Percentiles rank a stretch among this genome's conserved stretches.
Conservation (phyloP, 2,797 vertebrate genomes). For the Mus spretus region DNA sequence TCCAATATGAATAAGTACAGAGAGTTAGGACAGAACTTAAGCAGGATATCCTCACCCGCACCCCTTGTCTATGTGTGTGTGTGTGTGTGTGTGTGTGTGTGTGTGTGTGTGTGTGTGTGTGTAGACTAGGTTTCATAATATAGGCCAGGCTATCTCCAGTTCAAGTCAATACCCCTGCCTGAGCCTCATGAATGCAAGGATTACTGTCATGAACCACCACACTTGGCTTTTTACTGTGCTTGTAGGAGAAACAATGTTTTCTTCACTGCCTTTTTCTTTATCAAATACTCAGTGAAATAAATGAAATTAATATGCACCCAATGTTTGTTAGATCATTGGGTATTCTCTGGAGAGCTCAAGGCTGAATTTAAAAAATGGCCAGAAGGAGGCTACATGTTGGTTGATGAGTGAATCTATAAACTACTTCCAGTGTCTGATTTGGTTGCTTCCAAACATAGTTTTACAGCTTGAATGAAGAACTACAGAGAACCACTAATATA, state of each 20-base stretch:
- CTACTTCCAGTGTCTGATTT: not conserved
- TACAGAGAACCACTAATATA: not conserved
- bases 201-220: not conserved
- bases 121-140: not conserved
- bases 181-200: not conserved
- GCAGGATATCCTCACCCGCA: not conserved
- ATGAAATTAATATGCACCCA: conserved; percentile 1
- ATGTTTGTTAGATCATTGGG: conserved; percentile 27
- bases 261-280: conserved; percentile 39
- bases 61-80: not conserved
- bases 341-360: conserved; percentile 27
- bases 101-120: not conserved
- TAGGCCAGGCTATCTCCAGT: not conserved
- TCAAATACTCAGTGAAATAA: conserved; percentile 47
- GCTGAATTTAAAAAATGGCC: not conserved
- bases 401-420: not conserved
- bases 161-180: not conserved
- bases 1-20: conserved; percentile 26
- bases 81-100: not conserved
- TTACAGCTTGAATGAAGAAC: conserved; percentile 1
- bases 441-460: not conserved
- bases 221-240: not conserved
- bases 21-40: conserved; percentile 1
- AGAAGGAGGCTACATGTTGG: not conserved
- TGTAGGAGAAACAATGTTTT: not conserved